These are phyloP conservation scores for Chrysotoxum bicinctum DNA, from an alignment of 2,888 invertebrate genomes.

Conservation along the genomic window DNA sequence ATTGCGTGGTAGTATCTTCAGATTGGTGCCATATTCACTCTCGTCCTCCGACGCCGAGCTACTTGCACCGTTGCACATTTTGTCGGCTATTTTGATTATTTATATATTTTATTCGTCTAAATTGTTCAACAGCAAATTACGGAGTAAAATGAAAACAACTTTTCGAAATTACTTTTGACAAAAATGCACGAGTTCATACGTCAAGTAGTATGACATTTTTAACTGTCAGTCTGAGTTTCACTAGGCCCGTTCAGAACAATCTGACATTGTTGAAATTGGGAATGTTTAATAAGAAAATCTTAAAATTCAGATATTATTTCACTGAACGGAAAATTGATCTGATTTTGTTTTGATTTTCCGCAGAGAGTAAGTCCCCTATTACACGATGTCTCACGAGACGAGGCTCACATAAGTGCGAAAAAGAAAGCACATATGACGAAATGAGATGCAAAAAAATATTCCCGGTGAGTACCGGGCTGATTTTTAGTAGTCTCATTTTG, in stretches of 20 bases:
- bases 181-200: constrained; percentile 32
- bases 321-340: too few species aligned
- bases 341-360: too few species aligned
- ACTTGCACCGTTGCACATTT: constrained; percentile 68
- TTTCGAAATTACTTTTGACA: background rate
- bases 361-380: too few species aligned
- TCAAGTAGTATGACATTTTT: background rate
- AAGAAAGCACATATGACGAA: too few species aligned
- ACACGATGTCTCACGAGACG: too few species aligned
- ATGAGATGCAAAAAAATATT: too few species aligned
- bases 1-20: constrained; percentile 79
- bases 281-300: too few species aligned
- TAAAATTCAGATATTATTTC: too few species aligned
- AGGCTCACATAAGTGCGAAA: too few species aligned
- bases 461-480: too few species aligned
- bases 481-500: too few species aligned
- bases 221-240: background rate
- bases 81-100: constrained; percentile 55
- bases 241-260: background rate
- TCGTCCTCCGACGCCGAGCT: constrained; percentile 47
- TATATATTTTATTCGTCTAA: background rate
- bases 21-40: constrained; percentile 78
- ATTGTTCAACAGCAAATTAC: background rate
- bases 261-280: too few species aligned
- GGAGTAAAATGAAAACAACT: constrained; percentile 3